Conservation (phyloP, 2,797 vertebrate species). For the Halcyon leucocephala region DNA sequence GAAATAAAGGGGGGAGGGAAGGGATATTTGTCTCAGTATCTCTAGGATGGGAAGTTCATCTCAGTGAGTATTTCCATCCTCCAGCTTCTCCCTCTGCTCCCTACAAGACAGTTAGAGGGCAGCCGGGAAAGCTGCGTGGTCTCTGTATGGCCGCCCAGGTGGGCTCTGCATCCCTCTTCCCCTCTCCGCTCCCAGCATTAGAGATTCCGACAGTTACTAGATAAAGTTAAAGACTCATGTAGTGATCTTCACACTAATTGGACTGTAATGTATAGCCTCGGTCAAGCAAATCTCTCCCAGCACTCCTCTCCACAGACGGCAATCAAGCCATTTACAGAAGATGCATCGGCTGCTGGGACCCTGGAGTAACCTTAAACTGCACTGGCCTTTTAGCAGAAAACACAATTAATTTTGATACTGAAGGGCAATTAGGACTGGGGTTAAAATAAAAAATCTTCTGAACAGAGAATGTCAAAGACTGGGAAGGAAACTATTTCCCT, state of each 20-base stretch:
- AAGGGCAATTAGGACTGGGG: conserved; percentile 84
- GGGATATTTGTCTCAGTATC: neutral
- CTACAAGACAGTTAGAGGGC: neutral
- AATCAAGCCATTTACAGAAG: conserved; percentile 86
- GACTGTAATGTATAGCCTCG: conserved; percentile 85
- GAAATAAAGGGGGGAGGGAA: neutral
- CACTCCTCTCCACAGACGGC: conserved; percentile 80
- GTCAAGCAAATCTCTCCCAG: conserved; percentile 84
- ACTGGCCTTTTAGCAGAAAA: conserved; percentile 85
- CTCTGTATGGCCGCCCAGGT: conserved; percentile 26
- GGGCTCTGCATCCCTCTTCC: conserved; percentile 68
- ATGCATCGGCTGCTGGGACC: conserved; percentile 83
- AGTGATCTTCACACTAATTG: conserved; percentile 85
- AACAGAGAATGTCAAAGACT: conserved; percentile 76
- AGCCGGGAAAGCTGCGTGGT: neutral
- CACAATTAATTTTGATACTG: conserved; percentile 87
- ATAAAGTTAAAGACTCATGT: conserved; percentile 84
- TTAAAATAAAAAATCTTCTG: conserved; percentile 81
- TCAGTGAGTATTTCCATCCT: neutral
- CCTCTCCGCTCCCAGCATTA: conserved; percentile 70
- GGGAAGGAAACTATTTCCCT: conserved; percentile 62
- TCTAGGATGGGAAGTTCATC: neutral
- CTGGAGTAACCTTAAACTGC: conserved; percentile 82
- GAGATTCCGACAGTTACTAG: conserved; percentile 79
- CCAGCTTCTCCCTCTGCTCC: conserved; percentile 63